Conservation (phyloP, 2,113 vertebrate genomes). For the Ageneiosus marmoratus region DNA sequence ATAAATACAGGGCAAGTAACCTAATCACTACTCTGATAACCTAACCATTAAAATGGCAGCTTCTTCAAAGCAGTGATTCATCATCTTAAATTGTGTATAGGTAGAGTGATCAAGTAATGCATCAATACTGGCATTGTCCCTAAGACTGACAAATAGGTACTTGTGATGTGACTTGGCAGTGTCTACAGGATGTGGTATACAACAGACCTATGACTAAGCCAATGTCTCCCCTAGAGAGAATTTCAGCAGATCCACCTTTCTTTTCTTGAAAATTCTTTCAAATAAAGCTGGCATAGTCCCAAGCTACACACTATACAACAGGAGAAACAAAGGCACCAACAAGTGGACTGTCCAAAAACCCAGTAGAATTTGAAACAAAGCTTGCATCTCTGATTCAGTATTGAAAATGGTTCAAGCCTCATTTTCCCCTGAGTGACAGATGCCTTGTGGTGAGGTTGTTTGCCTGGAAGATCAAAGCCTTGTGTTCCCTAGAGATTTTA, state of each 20-base stretch:
- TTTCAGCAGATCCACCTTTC: constrained; percentile 20
- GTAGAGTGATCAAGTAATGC: constrained; percentile 34
- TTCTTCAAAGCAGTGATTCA: not conserved
- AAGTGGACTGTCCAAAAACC: constrained; percentile 10
- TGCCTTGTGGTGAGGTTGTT: constrained; percentile 18
- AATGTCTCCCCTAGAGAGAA: constrained; percentile 11
- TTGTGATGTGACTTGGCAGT: constrained; percentile 27
- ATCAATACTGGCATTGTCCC: constrained; percentile 47
- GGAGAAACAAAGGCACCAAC: not conserved
- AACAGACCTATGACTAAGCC: constrained; percentile 24
- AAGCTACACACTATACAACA: not conserved
- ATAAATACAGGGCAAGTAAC: not conserved
- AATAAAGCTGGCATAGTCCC: constrained; percentile 2
- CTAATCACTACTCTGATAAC: not conserved
- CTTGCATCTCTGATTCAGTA: not conserved
- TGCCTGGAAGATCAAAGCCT: constrained; percentile 33
- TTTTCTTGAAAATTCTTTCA: not conserved
- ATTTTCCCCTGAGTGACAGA: constrained; percentile 25
- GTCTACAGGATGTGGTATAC: constrained; percentile 22
- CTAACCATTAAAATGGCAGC: not conserved
- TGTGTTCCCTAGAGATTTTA: not conserved
- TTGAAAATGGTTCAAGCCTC: not conserved
- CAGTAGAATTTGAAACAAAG: constrained; percentile 8
- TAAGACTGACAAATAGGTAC: constrained; percentile 26
- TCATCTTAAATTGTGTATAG: constrained; percentile 18